phyloP scores from a whole-genome alignment of 2,888 invertebrate species.

The Lasioglossum leucozonium region DNA sequence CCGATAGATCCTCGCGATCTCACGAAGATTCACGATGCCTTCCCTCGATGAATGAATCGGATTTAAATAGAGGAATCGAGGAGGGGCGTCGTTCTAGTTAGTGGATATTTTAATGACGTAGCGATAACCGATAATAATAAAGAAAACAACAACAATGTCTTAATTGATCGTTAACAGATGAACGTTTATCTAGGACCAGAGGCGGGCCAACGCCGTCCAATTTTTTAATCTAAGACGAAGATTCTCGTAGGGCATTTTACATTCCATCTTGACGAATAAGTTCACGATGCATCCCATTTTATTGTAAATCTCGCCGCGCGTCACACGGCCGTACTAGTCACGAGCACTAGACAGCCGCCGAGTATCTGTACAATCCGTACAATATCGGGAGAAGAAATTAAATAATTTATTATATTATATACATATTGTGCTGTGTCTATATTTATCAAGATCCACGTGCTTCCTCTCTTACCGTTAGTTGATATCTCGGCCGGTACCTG shows the following conservation, averaged over 20 bases:
- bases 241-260: slow-evolving; percentile 71
- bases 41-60: neutral
- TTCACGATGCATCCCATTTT: slow-evolving; percentile 54
- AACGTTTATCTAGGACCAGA: slow-evolving; percentile 20
- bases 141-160: slow-evolving; percentile 12
- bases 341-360: slow-evolving; percentile 27
- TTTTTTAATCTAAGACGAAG: slow-evolving; percentile 22
- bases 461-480: neutral
- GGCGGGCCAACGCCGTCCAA: slow-evolving; percentile 1
- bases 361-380: slow-evolving; percentile 69
- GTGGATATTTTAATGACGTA: slow-evolving; percentile 27
- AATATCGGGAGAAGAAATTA: slow-evolving; percentile 72
- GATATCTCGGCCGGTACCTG: neutral
- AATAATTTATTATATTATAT: slow-evolving; percentile 78
- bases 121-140: slow-evolving; percentile 4
- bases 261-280: slow-evolving; percentile 76
- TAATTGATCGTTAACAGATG: slow-evolving; percentile 22
- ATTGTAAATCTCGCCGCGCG: slow-evolving; percentile 51
- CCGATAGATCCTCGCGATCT: neutral
- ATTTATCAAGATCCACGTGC: neutral
- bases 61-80: neutral
- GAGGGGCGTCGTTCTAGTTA: slow-evolving; percentile 11
- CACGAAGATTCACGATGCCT: neutral
- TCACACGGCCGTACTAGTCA: neutral
- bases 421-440: slow-evolving; percentile 44